Evolutionary conservation across 2,888 invertebrate species (phyloP).

Genomic region (Timandra comae): DNA sequence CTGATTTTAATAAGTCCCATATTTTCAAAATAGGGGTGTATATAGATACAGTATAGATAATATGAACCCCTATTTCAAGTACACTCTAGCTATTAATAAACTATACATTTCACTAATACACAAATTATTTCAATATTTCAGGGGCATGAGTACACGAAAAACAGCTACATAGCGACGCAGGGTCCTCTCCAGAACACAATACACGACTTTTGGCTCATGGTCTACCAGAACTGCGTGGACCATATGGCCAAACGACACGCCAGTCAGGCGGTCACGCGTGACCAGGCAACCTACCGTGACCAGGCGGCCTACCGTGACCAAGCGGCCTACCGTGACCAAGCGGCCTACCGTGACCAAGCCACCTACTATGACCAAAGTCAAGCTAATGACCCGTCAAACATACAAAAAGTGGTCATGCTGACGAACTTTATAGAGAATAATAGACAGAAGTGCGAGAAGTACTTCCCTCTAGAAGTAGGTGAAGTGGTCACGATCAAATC

Average conservation of each 20-base stretch:
- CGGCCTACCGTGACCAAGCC: conserved; percentile 11
- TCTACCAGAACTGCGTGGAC: conserved; percentile 74
- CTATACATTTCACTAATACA: too few species aligned
- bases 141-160: conserved; percentile 93
- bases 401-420: conserved; percentile 89
- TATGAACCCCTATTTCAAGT: too few species aligned
- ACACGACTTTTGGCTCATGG: conserved; percentile 94
- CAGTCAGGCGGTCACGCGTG: too few species aligned
- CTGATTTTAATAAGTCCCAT: too few species aligned
- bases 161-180: conserved; percentile 94
- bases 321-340: conserved; percentile 78
- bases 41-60: too few species aligned
- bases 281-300: too few species aligned
- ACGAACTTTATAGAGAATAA: conserved; percentile 91
- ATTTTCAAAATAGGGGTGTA: too few species aligned
- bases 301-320: conserved; percentile 81
- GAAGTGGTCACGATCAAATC: conserved; percentile 51
- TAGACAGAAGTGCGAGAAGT: conserved; percentile 91
- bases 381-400: conserved; percentile 13
- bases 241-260: conserved; percentile 1
- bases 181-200: conserved; percentile 94
- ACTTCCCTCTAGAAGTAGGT: conserved; percentile 82
- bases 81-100: too few species aligned
- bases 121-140: conserved; percentile 58
- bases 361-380: conserved; percentile 3